A percentile compares a stretch with the other conserved stretches of the same genome.
These are phyloP conservation scores for Dryas iulia DNA, from an alignment of 1,140 invertebrate species.

Conservation along the genomic window DNA sequence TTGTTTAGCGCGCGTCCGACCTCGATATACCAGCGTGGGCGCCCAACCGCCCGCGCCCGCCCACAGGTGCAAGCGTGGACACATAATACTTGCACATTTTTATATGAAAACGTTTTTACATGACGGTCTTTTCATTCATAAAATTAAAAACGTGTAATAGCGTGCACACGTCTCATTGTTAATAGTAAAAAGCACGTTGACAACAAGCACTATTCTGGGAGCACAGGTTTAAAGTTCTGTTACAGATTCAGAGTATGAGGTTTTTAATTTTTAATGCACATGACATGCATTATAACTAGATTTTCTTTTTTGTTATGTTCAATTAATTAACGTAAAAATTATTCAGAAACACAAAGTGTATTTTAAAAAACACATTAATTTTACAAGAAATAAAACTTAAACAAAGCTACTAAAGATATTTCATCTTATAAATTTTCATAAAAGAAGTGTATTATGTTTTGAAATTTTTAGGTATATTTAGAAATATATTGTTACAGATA, in stretches of 20 bases:
- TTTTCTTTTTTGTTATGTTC: too few relatives aligned
- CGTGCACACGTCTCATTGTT: neutral
- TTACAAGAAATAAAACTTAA: too few relatives aligned
- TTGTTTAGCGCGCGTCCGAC: constrained; percentile 20
- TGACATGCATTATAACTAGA: too few relatives aligned
- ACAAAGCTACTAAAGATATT: neutral
- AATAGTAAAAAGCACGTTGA: neutral
- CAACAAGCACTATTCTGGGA: neutral
- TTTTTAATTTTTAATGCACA: too few relatives aligned
- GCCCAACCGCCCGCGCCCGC: constrained; percentile 43
- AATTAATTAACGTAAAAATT: too few relatives aligned
- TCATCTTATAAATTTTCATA: too few relatives aligned
- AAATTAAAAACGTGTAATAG: neutral
- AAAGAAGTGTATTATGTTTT: too few relatives aligned
- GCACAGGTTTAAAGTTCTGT: neutral
- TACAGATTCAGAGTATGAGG: neutral
- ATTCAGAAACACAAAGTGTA: too few relatives aligned
- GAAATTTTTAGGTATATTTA: too few relatives aligned
- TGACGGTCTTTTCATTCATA: constrained; percentile 23
- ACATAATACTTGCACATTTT: constrained; percentile 7
- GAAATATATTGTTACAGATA: constrained; percentile 62
- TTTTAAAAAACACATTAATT: too few relatives aligned
- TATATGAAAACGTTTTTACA: neutral
- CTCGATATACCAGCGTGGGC: constrained; percentile 37
- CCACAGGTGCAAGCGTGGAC: constrained; percentile 43